phyloP scores from a whole-genome alignment of 2,113 vertebrate species.

The Drymodes brunneopygia region DNA sequence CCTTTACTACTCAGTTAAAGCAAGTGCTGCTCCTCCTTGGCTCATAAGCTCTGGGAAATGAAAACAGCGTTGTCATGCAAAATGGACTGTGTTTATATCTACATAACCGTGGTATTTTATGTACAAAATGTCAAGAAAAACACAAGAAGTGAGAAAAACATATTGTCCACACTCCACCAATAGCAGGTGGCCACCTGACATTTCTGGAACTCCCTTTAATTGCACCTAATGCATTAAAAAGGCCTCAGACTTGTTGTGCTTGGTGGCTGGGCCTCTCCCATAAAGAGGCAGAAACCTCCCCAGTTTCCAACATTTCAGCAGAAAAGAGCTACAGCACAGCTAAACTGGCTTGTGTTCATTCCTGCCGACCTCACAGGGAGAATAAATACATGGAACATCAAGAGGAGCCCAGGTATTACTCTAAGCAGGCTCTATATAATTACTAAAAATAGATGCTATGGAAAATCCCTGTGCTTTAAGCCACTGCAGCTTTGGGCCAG shows the following conservation, averaged over 20 bases:
- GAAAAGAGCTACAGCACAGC: not conserved
- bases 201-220: not conserved
- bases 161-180: not conserved
- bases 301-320: not conserved
- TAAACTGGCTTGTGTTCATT: not conserved
- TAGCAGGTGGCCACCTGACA: not conserved
- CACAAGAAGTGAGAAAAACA: not conserved
- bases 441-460: slow-evolving; percentile 49
- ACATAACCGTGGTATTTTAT: not conserved
- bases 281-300: not conserved
- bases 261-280: not conserved
- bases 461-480: slow-evolving; percentile 38
- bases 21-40: not conserved
- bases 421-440: slow-evolving; percentile 13
- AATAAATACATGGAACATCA: slow-evolving; percentile 31
- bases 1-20: not conserved
- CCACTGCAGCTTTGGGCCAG: slow-evolving; percentile 15
- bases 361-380: slow-evolving; percentile 48
- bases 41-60: not conserved
- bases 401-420: slow-evolving; percentile 38
- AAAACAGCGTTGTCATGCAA: not conserved
- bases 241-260: not conserved
- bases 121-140: not conserved
- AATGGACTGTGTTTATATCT: not conserved
- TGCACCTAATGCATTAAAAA: not conserved